Base-by-base conservation (phyloP, 2,797 vertebrate species). In the Todus mexicanus region DNA sequence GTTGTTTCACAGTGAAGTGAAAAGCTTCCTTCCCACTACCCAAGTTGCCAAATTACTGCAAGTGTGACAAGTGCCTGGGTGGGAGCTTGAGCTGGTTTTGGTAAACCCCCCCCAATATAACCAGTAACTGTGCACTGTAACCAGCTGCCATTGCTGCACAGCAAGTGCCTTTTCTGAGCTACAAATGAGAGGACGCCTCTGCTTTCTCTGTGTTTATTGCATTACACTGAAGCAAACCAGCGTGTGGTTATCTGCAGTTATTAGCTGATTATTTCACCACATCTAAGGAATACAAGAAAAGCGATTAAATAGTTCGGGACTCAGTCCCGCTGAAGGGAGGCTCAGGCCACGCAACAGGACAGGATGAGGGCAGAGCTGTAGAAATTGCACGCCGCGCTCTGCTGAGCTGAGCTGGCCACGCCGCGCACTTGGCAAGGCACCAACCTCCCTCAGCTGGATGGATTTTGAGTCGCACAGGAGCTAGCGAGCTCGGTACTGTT, bases 151-250 rank as follows among this genome's bases (percentile, higher is more conserved):
- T 25, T 71, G n/a, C 68, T 54, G 50, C 4, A 7, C 25, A 7
- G 1, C 2, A 1, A 1, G 17, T n/a, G 50, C 70, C 35, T 69
- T 61, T 79, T 48, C 73, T 13, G 2, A n/a, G 37, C 73, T 73
- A 38, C 37, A 69, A 72, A 92, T 5, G 14, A 92, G 57, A 77
- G 11, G 54, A 84, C 4, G 1, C 61, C 5, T 17, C 69, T 80
- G 40, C 65, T 95, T 89, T 83, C 25, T 60, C 60, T 59, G 37
- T 82, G 42, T 96, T 96, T 96, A 94, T 95, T 94, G 57, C 2
- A 0, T 77, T 89, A 69, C 81, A 45, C 53, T 63, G 87, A 89
- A 93, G 75, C 78, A 71, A 84, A 84, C 61, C 0, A 7, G 51
- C 53, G 8, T 6, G 23, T 77, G 64, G 66, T 69, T 78, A 81